Conservation (phyloP, 2,888 invertebrate species). For the Prosapia bicincta region DNA sequence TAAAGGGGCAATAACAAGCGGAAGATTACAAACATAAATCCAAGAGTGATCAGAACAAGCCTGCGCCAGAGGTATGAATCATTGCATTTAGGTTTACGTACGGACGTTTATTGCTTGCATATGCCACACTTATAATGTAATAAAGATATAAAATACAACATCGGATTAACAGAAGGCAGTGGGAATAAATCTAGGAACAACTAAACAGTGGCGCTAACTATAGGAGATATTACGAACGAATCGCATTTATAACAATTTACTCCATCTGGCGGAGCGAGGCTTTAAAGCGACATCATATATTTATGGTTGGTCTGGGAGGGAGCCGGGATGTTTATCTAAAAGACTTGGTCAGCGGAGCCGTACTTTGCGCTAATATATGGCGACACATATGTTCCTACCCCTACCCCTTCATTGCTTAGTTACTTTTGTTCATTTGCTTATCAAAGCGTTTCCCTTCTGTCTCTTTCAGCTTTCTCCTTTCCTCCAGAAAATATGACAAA, state of each 20-base stretch:
- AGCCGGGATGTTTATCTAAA: not conserved
- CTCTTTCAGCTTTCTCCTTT: not conserved
- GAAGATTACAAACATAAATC: not conserved
- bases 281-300: constrained; percentile 2
- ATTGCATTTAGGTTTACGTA: not conserved
- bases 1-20: not conserved
- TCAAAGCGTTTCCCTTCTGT: not conserved
- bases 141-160: not conserved
- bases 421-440: not conserved
- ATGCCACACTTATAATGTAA: not conserved
- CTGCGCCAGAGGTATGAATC: not conserved
- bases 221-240: not conserved
- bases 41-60: not conserved
- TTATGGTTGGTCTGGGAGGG: not conserved
- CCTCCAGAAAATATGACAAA: too few species aligned
- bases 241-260: not conserved
- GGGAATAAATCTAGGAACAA: not conserved
- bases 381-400: not conserved
- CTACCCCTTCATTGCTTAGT: not conserved
- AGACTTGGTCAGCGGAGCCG: not conserved
- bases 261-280: not conserved
- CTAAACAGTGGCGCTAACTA: not conserved
- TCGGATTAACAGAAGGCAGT: not conserved
- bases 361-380: not conserved
- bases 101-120: not conserved